These are phyloP conservation scores for Synanthedon myopaeformis DNA, from an alignment of 2,888 invertebrate genomes.

Conservation along the genomic window DNA sequence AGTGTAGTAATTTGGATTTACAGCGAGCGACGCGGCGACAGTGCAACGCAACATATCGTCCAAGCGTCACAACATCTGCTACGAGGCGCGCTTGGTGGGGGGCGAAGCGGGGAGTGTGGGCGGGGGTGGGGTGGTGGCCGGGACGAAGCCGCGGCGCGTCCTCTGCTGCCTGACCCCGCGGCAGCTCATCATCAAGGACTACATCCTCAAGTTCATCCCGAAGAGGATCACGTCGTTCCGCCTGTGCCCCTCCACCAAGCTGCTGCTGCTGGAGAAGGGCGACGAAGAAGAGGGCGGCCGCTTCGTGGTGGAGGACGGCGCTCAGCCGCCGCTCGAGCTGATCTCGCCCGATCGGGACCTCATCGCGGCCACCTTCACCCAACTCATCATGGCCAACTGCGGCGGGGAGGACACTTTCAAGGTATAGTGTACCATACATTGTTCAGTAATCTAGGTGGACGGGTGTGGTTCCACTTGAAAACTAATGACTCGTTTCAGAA, in stretches of 20 bases:
- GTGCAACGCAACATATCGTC: constrained; percentile 90
- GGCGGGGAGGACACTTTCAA: constrained; percentile 96
- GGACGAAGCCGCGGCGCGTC: constrained; percentile 80
- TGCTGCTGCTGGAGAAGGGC: constrained; percentile 23
- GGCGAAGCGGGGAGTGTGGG: constrained; percentile 20
- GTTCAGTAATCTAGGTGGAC: no score
- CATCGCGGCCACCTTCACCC: constrained; percentile 92
- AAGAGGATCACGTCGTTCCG: constrained; percentile 92
- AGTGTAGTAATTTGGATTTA: neutral
- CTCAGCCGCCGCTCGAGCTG: constrained; percentile 87
- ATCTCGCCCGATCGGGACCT: constrained; percentile 88
- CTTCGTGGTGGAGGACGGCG: constrained; percentile 91
- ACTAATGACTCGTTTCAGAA: constrained; percentile 40
- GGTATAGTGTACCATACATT: constrained; percentile 23
- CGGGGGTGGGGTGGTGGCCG: constrained; percentile 2
- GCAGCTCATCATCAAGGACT: constrained; percentile 91
- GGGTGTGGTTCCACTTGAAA: neutral
- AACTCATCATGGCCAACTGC: constrained; percentile 91
- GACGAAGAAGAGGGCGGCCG: constrained; percentile 57
- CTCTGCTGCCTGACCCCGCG: constrained; percentile 92
- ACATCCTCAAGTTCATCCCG: constrained; percentile 92
- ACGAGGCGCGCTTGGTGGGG: constrained; percentile 75
- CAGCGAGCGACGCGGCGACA: constrained; percentile 75
- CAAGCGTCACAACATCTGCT: constrained; percentile 87
- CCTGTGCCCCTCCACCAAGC: constrained; percentile 94